phyloP scores from a whole-genome alignment of 2,113 vertebrate genomes.

The Ophiodon elongatus region DNA sequence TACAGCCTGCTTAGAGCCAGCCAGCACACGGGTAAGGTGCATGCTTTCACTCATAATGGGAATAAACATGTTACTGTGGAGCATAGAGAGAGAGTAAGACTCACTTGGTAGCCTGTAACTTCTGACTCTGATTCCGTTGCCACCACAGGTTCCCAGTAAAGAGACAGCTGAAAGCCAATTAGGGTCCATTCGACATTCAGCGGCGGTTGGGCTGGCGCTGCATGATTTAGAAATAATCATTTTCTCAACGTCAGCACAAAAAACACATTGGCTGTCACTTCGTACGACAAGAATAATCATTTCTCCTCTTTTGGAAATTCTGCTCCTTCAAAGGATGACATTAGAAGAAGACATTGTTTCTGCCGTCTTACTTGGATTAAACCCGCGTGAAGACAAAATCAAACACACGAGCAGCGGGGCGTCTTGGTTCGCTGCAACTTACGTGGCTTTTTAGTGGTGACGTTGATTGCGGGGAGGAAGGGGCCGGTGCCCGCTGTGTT shows the following conservation, averaged over 20 bases:
- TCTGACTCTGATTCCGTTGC: conserved; percentile 94
- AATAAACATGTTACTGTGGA: conserved; percentile 5
- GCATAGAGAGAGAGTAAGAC: conserved; percentile 37
- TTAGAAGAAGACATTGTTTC: neutral
- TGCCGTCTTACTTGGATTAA: conserved; percentile 14
- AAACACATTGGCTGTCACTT: conserved; percentile 35
- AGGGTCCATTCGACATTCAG: conserved; percentile 93
- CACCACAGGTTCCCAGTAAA: conserved; percentile 94
- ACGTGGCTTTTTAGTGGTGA: conserved; percentile 97
- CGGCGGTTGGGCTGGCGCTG: conserved; percentile 93
- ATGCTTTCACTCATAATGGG: conserved; percentile 4
- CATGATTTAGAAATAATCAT: conserved; percentile 46
- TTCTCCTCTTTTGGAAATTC: neutral
- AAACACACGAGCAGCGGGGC: conserved; percentile 26
- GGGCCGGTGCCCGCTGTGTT: conserved; percentile 95
- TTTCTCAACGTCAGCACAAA: conserved; percentile 23
- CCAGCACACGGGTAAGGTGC: neutral
- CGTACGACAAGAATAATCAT: neutral
- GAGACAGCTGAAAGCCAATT: conserved; percentile 89
- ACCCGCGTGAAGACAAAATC: conserved; percentile 22
- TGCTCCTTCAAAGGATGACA: conserved; percentile 3
- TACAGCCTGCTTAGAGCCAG: conserved; percentile 12
- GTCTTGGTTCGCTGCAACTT: conserved; percentile 49
- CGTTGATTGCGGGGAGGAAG: conserved; percentile 91
- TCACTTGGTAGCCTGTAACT: conserved; percentile 95